These are phyloP conservation scores for Sinocyclocheilus grahami DNA, from an alignment of 2,113 vertebrate genomes.

Conservation along the genomic window DNA sequence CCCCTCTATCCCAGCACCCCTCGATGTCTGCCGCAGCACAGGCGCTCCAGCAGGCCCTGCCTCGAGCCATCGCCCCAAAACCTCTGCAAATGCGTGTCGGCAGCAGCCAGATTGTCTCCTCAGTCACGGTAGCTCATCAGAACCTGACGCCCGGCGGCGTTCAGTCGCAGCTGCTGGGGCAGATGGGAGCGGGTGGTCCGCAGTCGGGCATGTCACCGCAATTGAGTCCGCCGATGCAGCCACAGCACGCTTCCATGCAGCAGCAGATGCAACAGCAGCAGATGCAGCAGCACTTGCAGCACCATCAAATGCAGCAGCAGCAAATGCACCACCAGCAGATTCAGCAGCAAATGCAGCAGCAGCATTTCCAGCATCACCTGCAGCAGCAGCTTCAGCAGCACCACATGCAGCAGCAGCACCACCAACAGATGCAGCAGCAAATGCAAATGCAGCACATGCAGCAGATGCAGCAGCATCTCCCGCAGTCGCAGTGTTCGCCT, in stretches of 20 bases:
- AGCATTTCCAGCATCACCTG: conserved; percentile 89
- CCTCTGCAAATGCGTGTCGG: conserved; percentile 94
- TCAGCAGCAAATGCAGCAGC: conserved; percentile 89
- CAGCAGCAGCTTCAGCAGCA: conserved; percentile 93
- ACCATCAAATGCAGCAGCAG: conserved; percentile 94
- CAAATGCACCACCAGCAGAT: conserved; percentile 95
- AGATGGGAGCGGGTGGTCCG: conserved; percentile 81
- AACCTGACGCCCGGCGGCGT: conserved; percentile 88
- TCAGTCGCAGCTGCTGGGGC: conserved; percentile 85
- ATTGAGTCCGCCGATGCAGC: conserved; percentile 89
- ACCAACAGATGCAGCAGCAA: conserved; percentile 80
- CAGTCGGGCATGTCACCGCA: conserved; percentile 80
- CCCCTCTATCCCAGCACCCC: conserved; percentile 86
- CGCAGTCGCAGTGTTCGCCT: conserved; percentile 90
- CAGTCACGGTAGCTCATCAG: conserved; percentile 84
- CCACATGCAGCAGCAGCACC: conserved; percentile 85
- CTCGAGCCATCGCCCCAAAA: conserved; percentile 94
- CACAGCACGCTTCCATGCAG: conserved; percentile 84
- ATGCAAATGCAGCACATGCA: conserved; percentile 87
- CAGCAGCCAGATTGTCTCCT: conserved; percentile 88
- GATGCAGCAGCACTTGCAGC: conserved; percentile 88
- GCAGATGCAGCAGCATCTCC: conserved; percentile 85
- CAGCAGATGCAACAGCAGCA: conserved; percentile 74
- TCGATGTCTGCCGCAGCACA: conserved; percentile 82
- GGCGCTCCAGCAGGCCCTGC: conserved; percentile 88